Conservation (phyloP, 1,140 invertebrate species). For the Gryon sp. region DNA sequence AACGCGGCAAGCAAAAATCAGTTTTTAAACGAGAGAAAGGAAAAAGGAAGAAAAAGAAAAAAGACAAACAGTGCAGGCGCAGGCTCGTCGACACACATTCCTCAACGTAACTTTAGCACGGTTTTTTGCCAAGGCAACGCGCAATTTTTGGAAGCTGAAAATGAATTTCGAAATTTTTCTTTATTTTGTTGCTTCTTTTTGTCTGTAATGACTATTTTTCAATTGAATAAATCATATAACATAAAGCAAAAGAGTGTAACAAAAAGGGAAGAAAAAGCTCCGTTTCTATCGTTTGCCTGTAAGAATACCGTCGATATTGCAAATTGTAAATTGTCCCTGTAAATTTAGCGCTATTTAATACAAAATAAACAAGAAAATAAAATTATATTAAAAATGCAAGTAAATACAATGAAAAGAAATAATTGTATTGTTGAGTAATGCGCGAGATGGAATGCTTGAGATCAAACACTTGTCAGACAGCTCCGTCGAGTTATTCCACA, state of each 20-base stretch:
- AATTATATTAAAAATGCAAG: no score
- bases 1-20: slow-evolving; percentile 40
- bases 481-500: slow-evolving; percentile 2
- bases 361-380: slow-evolving; percentile 16
- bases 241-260: no score
- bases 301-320: slow-evolving; percentile 20
- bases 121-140: no score
- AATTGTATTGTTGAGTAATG: slow-evolving; percentile 31
- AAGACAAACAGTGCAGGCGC: slow-evolving; percentile 71
- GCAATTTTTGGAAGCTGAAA: no score
- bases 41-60: no score
- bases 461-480: slow-evolving; percentile 1
- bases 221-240: no score
- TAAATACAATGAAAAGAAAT: no score
- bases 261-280: no score
- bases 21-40: slow-evolving; percentile 67
- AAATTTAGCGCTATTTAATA: slow-evolving; percentile 49
- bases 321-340: slow-evolving; percentile 56
- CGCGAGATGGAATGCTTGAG: no score
- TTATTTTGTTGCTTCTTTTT: no score
- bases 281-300: slow-evolving; percentile 31
- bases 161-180: no score
- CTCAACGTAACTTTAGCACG: slow-evolving; percentile 30
- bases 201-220: no score
- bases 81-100: slow-evolving; percentile 50